Evolutionary conservation across 2,113 vertebrate species (phyloP), one percentile per base, ranked within the genome.

Genomic region (Mormyrus iriodes): DNA sequence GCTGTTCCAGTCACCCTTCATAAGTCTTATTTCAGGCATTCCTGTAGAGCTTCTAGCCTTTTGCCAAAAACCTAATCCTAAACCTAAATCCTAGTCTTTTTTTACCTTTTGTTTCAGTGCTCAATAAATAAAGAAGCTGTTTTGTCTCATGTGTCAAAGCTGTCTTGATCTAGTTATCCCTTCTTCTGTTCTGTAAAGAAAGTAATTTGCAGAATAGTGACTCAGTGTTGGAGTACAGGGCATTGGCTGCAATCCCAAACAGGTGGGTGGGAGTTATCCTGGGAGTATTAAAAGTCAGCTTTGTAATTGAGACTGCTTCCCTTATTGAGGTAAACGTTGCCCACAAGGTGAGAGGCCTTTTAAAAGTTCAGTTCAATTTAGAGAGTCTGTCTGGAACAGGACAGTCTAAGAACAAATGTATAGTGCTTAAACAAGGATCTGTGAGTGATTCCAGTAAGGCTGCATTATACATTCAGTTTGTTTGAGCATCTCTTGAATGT

Each of bases 181-280:
- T n/a, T 86, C 86, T 87, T 35, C 86, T 61, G n/a, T 87, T 46
- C 35, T 65, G 55, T 65, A 87, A 87, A 58, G 52, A 87, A 58
- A 87, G 53, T 87, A 58, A 87, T 87, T 87, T 87, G 86, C 55
- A 65, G 52, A 88, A 88, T 53, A 55, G 49, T 83, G 27, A 82
- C 15, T 83, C 51, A 24, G 13, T 48, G 49, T 21, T 88, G n/a
- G n/a, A 88, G 46, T 73, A 19, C 15, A 19, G 49, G 31, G 73
- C 7, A 27, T 88, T 79, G n/a, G 3, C 51, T 21, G 73, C 69
- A 83, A 44, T 88, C 83, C 44, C 49, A 17, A 55, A 44, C 65
- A 88, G 73, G 76, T 88, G 51, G 73, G 88, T 13, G 73, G 24
- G 49, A 83, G 69, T 31, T 31, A 49, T 79, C 19, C 24, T 79